Percentiles rank a stretch among this genome's conserved stretches.
phyloP scores from a whole-genome alignment of 2,888 invertebrate genomes.

The Drymonia ruficornis region DNA sequence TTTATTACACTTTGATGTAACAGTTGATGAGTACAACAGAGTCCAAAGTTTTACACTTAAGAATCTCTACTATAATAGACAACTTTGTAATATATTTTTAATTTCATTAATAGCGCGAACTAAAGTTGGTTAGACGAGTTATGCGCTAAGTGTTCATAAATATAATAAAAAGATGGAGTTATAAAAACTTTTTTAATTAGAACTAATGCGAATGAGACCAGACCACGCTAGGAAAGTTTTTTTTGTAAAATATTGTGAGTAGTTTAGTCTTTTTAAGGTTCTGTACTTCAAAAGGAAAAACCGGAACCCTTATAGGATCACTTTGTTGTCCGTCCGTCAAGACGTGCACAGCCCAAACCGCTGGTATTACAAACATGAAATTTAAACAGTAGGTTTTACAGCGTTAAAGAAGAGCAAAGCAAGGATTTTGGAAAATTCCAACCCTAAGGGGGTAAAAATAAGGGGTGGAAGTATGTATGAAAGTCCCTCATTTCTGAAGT shows the following conservation, averaged over 20 bases:
- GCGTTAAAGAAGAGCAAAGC: no score
- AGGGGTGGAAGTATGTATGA: no score
- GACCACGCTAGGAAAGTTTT: not conserved
- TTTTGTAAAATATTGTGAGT: not conserved
- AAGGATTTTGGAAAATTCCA: no score
- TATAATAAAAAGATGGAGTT: not conserved
- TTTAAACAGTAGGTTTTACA: no score
- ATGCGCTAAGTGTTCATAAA: not conserved
- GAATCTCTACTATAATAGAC: constrained; percentile 16
- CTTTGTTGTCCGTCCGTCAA: no score
- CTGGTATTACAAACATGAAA: no score
- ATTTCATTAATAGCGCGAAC: not conserved
- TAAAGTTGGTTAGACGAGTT: not conserved
- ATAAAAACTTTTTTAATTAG: constrained; percentile 4
- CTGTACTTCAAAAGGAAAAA: no score
- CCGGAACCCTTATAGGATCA: no score
- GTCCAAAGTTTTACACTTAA: constrained; percentile 15
- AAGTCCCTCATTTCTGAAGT: no score
- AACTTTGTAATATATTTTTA: not conserved
- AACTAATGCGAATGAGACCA: not conserved
- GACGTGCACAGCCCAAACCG: no score
- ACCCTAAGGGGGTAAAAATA: no score
- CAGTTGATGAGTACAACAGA: constrained; percentile 22
- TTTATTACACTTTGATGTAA: constrained; percentile 38
- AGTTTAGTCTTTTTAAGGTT: not conserved